Percentiles rank a stretch among this genome's conserved stretches.
Evolutionary conservation across 2,113 vertebrate species (phyloP).

Genomic region (Loxodonta africana): DNA sequence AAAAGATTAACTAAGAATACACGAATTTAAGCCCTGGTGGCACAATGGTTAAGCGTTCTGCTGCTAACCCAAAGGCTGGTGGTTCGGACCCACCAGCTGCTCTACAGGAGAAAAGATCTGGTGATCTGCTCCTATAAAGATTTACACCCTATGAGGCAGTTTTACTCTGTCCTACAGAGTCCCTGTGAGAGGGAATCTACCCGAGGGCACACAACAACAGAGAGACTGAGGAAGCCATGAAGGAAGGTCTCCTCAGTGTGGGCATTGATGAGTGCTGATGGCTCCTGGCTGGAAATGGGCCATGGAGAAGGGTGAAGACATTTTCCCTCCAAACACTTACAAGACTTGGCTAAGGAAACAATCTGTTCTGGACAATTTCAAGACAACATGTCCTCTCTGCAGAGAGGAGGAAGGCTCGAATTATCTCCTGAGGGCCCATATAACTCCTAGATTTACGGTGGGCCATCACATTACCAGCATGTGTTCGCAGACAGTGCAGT

Average conservation of each 20-base stretch:
- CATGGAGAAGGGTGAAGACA: not conserved
- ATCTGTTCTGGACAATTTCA: slow-evolving; percentile 41
- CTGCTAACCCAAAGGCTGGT: not conserved
- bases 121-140: not conserved
- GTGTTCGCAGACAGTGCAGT: not conserved
- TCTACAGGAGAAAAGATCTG: not conserved
- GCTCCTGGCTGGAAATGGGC: not conserved
- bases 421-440: not conserved
- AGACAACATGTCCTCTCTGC: not conserved
- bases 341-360: not conserved
- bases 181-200: not conserved
- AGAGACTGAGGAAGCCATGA: not conserved
- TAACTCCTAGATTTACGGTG: slow-evolving; percentile 8
- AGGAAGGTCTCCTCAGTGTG: not conserved
- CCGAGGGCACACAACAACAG: not conserved
- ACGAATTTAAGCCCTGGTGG: not conserved
- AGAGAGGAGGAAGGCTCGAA: not conserved
- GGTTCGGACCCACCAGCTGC: not conserved
- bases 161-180: not conserved
- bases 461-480: not conserved
- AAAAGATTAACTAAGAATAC: not conserved
- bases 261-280: not conserved
- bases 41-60: not conserved
- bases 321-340: not conserved
- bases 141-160: too few species aligned